A percentile compares a stretch with the other conserved stretches of the same genome.
phyloP scores from a whole-genome alignment of 1,140 invertebrate species.

The Micrasema longulum region DNA sequence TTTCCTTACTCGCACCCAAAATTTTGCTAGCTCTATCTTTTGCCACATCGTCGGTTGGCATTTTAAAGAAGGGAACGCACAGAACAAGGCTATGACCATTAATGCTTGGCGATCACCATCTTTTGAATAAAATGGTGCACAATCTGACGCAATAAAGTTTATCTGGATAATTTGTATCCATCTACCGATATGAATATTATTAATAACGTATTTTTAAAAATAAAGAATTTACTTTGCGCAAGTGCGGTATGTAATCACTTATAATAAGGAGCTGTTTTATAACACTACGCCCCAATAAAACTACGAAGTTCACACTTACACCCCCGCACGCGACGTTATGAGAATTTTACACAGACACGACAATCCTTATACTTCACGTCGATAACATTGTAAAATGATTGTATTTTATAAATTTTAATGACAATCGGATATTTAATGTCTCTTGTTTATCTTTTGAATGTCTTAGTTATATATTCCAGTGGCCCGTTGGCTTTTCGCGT shows the following conservation, averaged over 20 bases:
- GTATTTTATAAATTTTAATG: background rate
- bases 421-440: background rate
- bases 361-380: background rate
- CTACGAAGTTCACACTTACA: background rate
- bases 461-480: slow-evolving; percentile 5
- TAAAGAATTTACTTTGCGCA: no score
- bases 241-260: no score
- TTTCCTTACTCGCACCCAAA: slow-evolving; percentile 74
- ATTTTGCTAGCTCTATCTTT: slow-evolving; percentile 66
- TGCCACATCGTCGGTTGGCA: slow-evolving; percentile 58
- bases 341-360: slow-evolving; percentile 1
- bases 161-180: no score
- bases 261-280: no score
- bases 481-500: slow-evolving; percentile 16
- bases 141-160: no score
- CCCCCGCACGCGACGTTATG: slow-evolving; percentile 7
- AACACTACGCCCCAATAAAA: slow-evolving; percentile 19
- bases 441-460: slow-evolving; percentile 13
- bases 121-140: no score
- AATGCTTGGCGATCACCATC: no score
- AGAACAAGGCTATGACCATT: no score
- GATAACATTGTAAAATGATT: slow-evolving; percentile 5
- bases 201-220: no score
- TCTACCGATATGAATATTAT: no score
- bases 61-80: slow-evolving; percentile 11